These are phyloP conservation scores for Prunella strophiata DNA, from an alignment of 2,797 vertebrate species.

Conservation along the genomic window DNA sequence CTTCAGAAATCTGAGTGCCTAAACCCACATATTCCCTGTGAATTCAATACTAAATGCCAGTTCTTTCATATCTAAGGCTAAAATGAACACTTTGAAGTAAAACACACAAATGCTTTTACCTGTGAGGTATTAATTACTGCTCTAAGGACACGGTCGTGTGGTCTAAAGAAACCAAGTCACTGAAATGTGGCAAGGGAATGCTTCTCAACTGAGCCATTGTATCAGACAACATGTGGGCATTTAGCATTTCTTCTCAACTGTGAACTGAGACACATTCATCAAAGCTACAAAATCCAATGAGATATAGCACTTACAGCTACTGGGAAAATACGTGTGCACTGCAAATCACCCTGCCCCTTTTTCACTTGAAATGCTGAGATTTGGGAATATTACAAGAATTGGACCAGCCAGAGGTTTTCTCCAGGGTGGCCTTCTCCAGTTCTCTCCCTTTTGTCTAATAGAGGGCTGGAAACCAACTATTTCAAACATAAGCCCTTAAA, in stretches of 20 bases:
- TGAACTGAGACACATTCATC: background rate
- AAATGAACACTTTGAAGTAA: constrained; percentile 12
- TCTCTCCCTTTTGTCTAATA: background rate
- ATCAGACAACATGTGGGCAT: background rate
- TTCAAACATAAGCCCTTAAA: constrained; percentile 18
- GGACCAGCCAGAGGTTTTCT: background rate
- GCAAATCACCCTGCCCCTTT: background rate
- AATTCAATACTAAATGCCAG: background rate
- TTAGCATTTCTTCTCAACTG: background rate
- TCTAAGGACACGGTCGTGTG: rapidly evolving
- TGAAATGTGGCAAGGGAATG: background rate
- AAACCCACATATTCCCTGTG: background rate
- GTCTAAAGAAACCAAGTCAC: background rate
- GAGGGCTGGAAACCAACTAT: background rate
- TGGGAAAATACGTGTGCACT: background rate
- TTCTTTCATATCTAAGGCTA: background rate
- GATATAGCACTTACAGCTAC: background rate
- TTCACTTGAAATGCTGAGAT: background rate
- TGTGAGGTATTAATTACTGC: background rate
- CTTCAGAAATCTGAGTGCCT: constrained; percentile 23
- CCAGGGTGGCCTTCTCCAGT: background rate
- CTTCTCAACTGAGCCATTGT: background rate
- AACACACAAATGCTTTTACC: constrained; percentile 21
- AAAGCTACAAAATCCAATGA: background rate
- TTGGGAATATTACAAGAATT: background rate